These are phyloP conservation scores for Chalcosyrphus nemorum DNA, from an alignment of 2,888 invertebrate species.

Conservation along the genomic window DNA sequence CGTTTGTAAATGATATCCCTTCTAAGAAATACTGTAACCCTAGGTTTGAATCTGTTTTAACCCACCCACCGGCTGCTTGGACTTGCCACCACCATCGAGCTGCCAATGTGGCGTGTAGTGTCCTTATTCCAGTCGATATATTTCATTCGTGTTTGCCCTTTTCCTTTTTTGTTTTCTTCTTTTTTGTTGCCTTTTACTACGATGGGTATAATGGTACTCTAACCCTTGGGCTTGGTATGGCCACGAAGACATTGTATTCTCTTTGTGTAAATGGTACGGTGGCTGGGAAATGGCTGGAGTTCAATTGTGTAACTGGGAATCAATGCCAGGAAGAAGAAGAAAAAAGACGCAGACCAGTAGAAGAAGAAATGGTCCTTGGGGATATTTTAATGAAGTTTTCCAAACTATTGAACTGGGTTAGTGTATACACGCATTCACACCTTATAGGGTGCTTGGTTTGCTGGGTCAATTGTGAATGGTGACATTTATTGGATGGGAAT, in stretches of 20 bases:
- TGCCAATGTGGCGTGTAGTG: slow-evolving; percentile 64
- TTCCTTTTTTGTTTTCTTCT: slow-evolving; percentile 13
- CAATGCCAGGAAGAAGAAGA: slow-evolving; percentile 31
- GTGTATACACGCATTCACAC: slow-evolving; percentile 38
- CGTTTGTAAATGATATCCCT: slow-evolving; percentile 65
- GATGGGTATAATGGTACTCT: slow-evolving; percentile 14
- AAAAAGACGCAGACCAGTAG: neutral
- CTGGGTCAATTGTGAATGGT: slow-evolving; percentile 46
- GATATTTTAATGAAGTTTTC: slow-evolving; percentile 72
- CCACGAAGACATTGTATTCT: slow-evolving; percentile 66
- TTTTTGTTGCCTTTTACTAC: neutral
- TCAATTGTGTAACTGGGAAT: slow-evolving; percentile 54
- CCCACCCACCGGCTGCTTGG: slow-evolving; percentile 37
- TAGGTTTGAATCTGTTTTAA: slow-evolving; percentile 41
- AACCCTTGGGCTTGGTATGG: slow-evolving; percentile 46
- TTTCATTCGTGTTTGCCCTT: slow-evolving; percentile 60
- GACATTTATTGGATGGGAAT: slow-evolving; percentile 44
- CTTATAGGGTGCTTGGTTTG: slow-evolving; percentile 31
- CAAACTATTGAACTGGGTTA: slow-evolving; percentile 59
- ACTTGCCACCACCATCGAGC: slow-evolving; percentile 2
- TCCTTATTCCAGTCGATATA: slow-evolving; percentile 72
- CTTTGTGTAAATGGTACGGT: slow-evolving; percentile 59
- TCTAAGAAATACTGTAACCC: slow-evolving; percentile 56
- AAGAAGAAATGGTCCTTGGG: slow-evolving; percentile 42
- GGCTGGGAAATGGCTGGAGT: slow-evolving; percentile 48